Evolutionary conservation across 2,113 vertebrate genomes (phyloP), one percentile per base, ranked within the genome.

Genomic region (Esox niger): DNA sequence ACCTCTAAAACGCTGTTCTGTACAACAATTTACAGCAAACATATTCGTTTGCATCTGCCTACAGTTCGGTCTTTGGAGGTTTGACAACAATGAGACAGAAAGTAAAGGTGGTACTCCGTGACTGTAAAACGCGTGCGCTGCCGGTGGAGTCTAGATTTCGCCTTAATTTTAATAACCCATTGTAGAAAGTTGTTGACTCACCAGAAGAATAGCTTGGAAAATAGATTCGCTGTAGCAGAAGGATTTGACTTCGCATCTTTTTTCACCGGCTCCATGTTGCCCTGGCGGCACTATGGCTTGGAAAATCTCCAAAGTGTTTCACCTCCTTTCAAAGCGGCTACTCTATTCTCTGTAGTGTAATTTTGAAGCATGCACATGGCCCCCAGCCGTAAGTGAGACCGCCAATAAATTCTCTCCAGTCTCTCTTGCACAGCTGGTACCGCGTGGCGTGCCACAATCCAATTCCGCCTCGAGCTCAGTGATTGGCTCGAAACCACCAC

Each of bases 181-280:
- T 29, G 4, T 9, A 2, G 35, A 38, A 38, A 20, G 47, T 21
- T n/a, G 47, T 7, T n/a, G 11, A 88, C 91, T 83, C 62, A 93
- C 92, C 92, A 93, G 84, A 93, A 93, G 31, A 92, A 78, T 2
- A 93, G 30, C 71, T 76, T 80, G 1, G 92, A 93, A 20, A 91
- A 38, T 6, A 89, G 0, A 79, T 75, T 84, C 9, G 91, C 92
- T 3, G 83, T 85, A 0, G 82, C 88, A 1, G 72, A 65, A 2
- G 92, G 92, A 80, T 93, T 93, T 0, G 61, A 85, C 61, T 85
- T 91, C 6, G 25, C 67, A 54, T 86, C 65, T 74, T 75, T 84
- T 0, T 46, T 49, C 35, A 79, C 64, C 10, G 78, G 73, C 21
- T 89, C 89, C 91, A 92, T 92, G 9, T 58, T 73, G 4, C 49